Base-by-base conservation (phyloP, 2,888 invertebrate genomes). In the Caenorhabditis doughertyi region DNA sequence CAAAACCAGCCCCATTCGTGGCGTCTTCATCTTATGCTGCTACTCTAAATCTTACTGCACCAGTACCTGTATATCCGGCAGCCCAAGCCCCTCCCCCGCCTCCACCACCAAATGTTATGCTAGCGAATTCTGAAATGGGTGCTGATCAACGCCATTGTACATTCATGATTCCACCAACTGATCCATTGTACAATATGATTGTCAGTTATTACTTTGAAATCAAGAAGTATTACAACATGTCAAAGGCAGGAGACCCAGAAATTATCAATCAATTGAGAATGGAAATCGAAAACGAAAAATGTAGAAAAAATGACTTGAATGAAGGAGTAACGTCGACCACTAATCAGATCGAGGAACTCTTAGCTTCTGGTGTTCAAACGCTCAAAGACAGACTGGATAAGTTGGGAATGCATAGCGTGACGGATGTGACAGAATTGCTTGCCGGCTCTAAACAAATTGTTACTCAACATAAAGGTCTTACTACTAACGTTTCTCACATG, bases 391-490 rank as follows among this genome's bases (percentile, higher is more conserved):
- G 85, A 1, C 76, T 88, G 16, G 42, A 67, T 3, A 85, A 88
- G 35, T 62, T 88, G 62, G 87, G 79, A 49, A 88, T 88, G 88
- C 29, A 47, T 13, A 68, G 71, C 7, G 88, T 85, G 9, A n/a
- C 49, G 4, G 81, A 81, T 35, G 85, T 85, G 0, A 53, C 77
- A 13, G 88, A 88, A 47, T 72, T 88, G 35, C 76, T 88, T 1
- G 25, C 56, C 35, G 85, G 87, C 7, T 86, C 87, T 2, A 88
- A 88, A 56, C 72, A 82, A 16, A 87, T 89, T n/a, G 87, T 89
- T 4, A 82, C 85, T 0, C 53, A 77, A 16, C 89, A 89, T 73
- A 88, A 88, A 44, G 81, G 80, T 27, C 68, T 88, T 11, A 85
- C 87, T 0, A 71, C 74, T 58, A 67, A 49, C 18, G 81, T 85